These are phyloP conservation scores for Adineta ricciae DNA, from an alignment of 2,888 invertebrate species.

Conservation along the genomic window DNA sequence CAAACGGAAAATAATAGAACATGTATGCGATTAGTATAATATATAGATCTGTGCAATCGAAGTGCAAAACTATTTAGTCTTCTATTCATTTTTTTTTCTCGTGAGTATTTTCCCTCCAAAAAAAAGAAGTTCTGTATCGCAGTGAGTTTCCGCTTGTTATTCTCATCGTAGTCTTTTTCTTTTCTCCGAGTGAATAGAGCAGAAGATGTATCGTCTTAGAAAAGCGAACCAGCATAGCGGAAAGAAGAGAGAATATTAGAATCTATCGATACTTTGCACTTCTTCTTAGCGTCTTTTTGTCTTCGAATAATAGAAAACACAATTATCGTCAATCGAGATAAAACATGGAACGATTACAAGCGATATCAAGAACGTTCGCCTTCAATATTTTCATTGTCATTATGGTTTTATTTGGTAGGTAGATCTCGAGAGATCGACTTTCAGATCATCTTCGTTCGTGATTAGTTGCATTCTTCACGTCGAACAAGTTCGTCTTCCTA, in stretches of 20 bases:
- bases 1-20: background rate
- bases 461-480: too few species aligned
- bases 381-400: too few species aligned
- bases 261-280: background rate
- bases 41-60: background rate
- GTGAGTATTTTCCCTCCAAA: too few species aligned
- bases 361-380: too few species aligned
- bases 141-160: too few species aligned
- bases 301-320: background rate
- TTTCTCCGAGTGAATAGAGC: background rate
- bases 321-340: background rate
- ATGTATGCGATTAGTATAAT: background rate
- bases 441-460: too few species aligned
- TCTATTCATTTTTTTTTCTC: background rate
- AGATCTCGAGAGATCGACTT: too few species aligned
- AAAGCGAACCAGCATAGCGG: background rate
- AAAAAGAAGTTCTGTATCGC: background rate
- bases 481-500: too few species aligned
- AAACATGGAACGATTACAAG: background rate
- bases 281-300: background rate
- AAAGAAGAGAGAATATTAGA: background rate
- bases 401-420: too few species aligned
- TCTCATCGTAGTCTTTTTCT: background rate
- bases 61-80: background rate
- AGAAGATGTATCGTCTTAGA: background rate